phyloP scores from a whole-genome alignment of 2,888 invertebrate genomes.

The Hydroisotoma schaefferi region DNA sequence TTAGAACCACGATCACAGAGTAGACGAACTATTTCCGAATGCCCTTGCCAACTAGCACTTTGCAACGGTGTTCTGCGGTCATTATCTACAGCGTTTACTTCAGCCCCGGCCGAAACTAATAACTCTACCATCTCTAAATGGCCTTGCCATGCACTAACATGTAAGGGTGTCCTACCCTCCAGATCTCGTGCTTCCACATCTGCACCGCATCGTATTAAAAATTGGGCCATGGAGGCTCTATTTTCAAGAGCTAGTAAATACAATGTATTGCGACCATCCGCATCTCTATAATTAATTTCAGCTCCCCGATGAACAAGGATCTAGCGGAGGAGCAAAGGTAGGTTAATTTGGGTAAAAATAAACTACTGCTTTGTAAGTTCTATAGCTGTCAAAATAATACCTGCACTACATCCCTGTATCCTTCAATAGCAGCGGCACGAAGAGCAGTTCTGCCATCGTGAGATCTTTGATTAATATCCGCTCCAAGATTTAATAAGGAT shows the following conservation, averaged over 20 bases:
- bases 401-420: slow-evolving; percentile 61
- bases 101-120: slow-evolving; percentile 75
- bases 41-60: slow-evolving; percentile 95
- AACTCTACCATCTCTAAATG: slow-evolving; percentile 88
- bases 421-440: slow-evolving; percentile 75
- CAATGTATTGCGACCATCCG: slow-evolving; percentile 85
- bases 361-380: background rate
- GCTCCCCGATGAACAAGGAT: slow-evolving; percentile 68
- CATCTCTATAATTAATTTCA: slow-evolving; percentile 82
- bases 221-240: slow-evolving; percentile 75
- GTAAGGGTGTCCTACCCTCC: slow-evolving; percentile 85
- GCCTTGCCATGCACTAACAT: slow-evolving; percentile 91
- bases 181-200: slow-evolving; percentile 82
- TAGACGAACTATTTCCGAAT: slow-evolving; percentile 75
- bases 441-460: slow-evolving; percentile 88
- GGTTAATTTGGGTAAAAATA: background rate
- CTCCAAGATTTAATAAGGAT: slow-evolving; percentile 69
- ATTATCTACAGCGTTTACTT: slow-evolving; percentile 81
- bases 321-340: slow-evolving; percentile 51
- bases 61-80: slow-evolving; percentile 86
- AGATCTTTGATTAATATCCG: slow-evolving; percentile 77
- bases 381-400: slow-evolving; percentile 19
- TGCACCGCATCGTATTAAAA: slow-evolving; percentile 71
- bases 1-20: slow-evolving; percentile 74
- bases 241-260: slow-evolving; percentile 88